Conservation (phyloP, 35 echinoderm and acorn worm species). For the Heliocidaris tuberculata region DNA sequence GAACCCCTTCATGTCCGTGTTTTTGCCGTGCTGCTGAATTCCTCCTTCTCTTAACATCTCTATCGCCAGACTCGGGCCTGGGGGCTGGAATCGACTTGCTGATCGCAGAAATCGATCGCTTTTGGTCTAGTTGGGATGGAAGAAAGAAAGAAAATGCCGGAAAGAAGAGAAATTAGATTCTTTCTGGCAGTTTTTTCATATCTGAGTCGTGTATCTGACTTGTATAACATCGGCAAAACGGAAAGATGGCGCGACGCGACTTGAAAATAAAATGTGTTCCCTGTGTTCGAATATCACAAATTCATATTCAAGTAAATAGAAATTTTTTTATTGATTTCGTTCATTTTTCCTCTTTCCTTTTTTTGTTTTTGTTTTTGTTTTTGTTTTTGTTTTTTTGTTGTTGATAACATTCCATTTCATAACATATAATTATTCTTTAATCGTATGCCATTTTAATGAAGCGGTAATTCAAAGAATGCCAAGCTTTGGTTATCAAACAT, state of each 20-base stretch:
- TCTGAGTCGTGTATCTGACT: not conserved
- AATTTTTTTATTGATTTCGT: too few relatives aligned
- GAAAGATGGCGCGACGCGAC: not conserved
- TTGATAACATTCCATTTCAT: too few relatives aligned
- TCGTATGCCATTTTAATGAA: too few relatives aligned
- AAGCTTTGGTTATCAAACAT: too few relatives aligned
- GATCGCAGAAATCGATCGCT: conserved; percentile 31
- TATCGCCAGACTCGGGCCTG: not conserved
- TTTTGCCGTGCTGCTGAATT: conserved; percentile 15
- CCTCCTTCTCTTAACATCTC: not conserved
- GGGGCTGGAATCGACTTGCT: not conserved
- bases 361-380: too few relatives aligned
- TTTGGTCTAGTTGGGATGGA: conserved; percentile 2
- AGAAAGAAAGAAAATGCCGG: not conserved
- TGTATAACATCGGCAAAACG: not conserved
- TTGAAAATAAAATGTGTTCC: not conserved
- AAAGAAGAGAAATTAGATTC: conserved; percentile 1
- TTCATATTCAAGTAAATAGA: too few relatives aligned
- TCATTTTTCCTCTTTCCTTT: too few relatives aligned
- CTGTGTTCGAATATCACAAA: not conserved
- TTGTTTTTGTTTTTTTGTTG: too few relatives aligned
- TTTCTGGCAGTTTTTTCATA: not conserved
- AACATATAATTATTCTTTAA: too few relatives aligned
- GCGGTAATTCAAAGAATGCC: too few relatives aligned
- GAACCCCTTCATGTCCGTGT: not conserved